Conservation (phyloP, 2,113 vertebrate genomes). For the Podarcis raffonei region DNA sequence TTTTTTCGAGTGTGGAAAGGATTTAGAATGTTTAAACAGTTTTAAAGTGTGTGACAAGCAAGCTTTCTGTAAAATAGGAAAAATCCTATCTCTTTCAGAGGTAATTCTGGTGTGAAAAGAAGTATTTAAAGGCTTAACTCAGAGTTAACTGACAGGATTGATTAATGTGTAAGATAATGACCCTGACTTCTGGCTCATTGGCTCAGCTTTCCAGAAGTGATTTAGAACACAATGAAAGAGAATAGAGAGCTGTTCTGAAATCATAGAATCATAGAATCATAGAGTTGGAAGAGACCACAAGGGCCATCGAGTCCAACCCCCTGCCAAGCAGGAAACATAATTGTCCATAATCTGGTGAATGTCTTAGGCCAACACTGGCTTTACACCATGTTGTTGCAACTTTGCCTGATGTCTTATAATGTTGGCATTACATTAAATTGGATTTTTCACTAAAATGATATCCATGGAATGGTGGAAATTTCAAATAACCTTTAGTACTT, state of each 20-base stretch:
- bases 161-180: slow-evolving; percentile 56
- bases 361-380: slow-evolving; percentile 1
- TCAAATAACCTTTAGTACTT: slow-evolving; percentile 14
- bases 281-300: too few species aligned
- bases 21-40: slow-evolving; percentile 13
- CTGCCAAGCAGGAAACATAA: too few species aligned
- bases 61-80: slow-evolving; percentile 22
- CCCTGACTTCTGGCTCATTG: slow-evolving; percentile 62
- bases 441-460: slow-evolving; percentile 24
- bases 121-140: slow-evolving; percentile 68
- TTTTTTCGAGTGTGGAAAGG: not conserved
- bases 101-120: slow-evolving; percentile 69
- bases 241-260: slow-evolving; percentile 22
- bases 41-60: slow-evolving; percentile 18
- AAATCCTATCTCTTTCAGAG: slow-evolving; percentile 46
- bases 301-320: too few species aligned
- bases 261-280: too few species aligned
- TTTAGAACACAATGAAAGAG: slow-evolving; percentile 49
- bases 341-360: slow-evolving; percentile 15
- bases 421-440: not conserved
- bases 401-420: not conserved
- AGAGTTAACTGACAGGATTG: slow-evolving; percentile 63
- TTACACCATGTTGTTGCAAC: slow-evolving; percentile 3
- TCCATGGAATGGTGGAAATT: not conserved
- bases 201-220: slow-evolving; percentile 53